Percentiles rank a stretch among this genome's conserved stretches.
Evolutionary conservation across 2,113 vertebrate species (phyloP).

Genomic region (Dasypus novemcinctus): DNA sequence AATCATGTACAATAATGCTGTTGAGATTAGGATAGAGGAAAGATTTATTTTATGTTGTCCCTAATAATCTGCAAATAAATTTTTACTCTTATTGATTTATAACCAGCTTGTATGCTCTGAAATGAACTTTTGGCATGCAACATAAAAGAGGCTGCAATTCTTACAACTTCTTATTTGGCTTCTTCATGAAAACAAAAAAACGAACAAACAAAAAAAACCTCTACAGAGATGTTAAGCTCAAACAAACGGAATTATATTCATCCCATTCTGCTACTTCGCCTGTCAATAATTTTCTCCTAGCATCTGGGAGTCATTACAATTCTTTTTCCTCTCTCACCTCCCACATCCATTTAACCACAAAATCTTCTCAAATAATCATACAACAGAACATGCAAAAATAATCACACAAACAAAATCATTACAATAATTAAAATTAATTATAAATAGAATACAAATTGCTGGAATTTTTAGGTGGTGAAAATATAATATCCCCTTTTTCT

Average conservation of each 20-base stretch:
- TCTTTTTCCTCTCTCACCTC: neutral
- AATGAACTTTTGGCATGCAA: neutral
- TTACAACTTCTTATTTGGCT: neutral
- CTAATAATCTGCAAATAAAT: neutral
- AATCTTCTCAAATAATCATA: neutral
- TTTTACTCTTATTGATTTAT: slow-evolving; percentile 16
- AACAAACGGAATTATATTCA: neutral
- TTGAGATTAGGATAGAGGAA: neutral
- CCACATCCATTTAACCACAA: neutral
- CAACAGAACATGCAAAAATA: too few species aligned
- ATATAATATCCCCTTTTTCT: neutral
- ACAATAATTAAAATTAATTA: neutral
- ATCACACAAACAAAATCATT: too few species aligned
- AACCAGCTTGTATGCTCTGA: neutral
- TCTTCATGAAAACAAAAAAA: neutral
- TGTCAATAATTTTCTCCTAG: neutral
- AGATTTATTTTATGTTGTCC: neutral
- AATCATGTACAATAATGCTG: neutral
- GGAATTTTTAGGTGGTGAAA: neutral
- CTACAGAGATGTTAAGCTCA: neutral
- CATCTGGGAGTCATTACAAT: neutral
- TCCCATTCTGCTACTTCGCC: neutral
- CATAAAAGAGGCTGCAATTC: neutral
- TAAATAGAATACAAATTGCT: neutral
- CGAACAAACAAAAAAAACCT: neutral